Evolutionary conservation across 2,888 invertebrate genomes (phyloP).

Genomic region (Noctuana brunneofusca): DNA sequence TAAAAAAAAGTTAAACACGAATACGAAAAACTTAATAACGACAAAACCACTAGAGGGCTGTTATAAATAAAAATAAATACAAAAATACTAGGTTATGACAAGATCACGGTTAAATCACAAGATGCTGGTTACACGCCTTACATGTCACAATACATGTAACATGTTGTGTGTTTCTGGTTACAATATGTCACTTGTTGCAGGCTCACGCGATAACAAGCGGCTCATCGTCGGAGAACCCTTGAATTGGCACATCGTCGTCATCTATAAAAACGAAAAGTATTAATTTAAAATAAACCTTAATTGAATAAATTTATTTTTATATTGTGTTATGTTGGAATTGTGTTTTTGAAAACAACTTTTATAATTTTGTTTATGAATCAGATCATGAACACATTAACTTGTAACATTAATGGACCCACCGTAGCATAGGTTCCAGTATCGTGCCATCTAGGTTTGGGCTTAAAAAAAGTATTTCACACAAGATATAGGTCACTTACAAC

Average conservation of each 20-base stretch:
- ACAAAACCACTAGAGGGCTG: slow-evolving; percentile 13
- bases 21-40: slow-evolving; percentile 29
- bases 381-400: too few species aligned
- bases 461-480: too few species aligned
- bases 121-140: slow-evolving; percentile 27
- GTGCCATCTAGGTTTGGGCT: too few species aligned
- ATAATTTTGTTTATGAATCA: too few species aligned
- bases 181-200: slow-evolving; percentile 19
- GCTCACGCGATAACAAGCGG: slow-evolving; percentile 94
- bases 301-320: too few species aligned
- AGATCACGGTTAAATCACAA: slow-evolving; percentile 57
- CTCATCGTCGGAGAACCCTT: slow-evolving; percentile 96
- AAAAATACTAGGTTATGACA: slow-evolving; percentile 66
- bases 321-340: too few species aligned
- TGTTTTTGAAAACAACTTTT: too few species aligned
- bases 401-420: too few species aligned
- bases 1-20: slow-evolving; percentile 20
- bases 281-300: too few species aligned
- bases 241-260: slow-evolving; percentile 93
- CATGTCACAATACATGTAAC: slow-evolving; percentile 7
- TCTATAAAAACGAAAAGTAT: slow-evolving; percentile 69
- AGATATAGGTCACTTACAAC: too few species aligned
- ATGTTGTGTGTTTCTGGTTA: slow-evolving; percentile 3
- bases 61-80: slow-evolving; percentile 38
- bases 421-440: too few species aligned